Base-by-base conservation (phyloP, 1,140 invertebrate species). In the Probaryconus sp. region DNA sequence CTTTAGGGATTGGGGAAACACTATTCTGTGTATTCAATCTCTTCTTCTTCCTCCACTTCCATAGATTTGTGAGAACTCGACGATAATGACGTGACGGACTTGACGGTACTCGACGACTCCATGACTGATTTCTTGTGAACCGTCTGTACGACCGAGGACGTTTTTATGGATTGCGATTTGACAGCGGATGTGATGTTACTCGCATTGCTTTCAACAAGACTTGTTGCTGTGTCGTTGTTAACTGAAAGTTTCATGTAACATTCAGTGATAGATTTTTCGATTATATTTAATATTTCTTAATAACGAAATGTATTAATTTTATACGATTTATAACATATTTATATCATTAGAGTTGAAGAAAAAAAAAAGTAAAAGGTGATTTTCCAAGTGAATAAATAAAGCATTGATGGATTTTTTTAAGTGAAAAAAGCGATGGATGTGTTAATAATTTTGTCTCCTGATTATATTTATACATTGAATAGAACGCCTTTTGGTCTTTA, bases 31-130 rank as follows among this genome's bases (percentile, higher is more conserved):
- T 85, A 85, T 17, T 86, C 85, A 14, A 85, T 51, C 16, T 76
- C 67, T 37, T 87, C 85, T 51, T 87, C 85, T 26, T 86, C 84
- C 42, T 87, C 85, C 17, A 83, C 80, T 43, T 87, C 85, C 61
- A 83, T 60, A 5, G 84, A 86, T 40, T 78, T 68, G 0, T 83
- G 82, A 0, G 83, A 81, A 37, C 31, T 82, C 2, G 69, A 70
- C 0, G 82, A 85, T 2, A 80, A 82, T 0, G 83, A 78, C 9
- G 68, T 77, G 6, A 85, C 80, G 1, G 82, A 83, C 67, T 84
- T 85, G 7, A 84, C 21, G 1, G 78, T 80, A 13, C 73, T 74
- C 4, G 82, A 79, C 0, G 86, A 86, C 33, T 86, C 78, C 10
- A 83, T 60, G 7, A 85, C 76, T 0, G 84, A 81, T 42, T 83